phyloP scores from a whole-genome alignment of 2,797 vertebrate species.

The Megaceryle alcyon region DNA sequence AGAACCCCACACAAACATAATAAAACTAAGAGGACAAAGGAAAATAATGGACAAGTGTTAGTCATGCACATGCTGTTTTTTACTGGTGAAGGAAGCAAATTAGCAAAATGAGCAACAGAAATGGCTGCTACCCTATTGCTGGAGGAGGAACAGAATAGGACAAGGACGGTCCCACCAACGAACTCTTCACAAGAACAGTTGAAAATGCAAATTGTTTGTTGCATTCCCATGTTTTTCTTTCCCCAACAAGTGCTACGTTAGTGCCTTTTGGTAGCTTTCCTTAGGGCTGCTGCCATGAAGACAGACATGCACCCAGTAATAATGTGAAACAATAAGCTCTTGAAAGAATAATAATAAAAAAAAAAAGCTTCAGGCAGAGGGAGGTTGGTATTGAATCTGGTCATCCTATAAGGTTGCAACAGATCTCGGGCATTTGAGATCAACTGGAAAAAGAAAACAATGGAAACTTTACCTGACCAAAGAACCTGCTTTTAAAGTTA shows the following conservation, averaged over 20 bases:
- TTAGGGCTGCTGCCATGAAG: neutral
- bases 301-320: neutral
- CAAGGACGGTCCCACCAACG: neutral
- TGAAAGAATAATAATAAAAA: neutral
- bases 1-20: neutral
- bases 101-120: neutral
- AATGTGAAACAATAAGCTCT: neutral
- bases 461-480: neutral
- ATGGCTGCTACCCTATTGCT: neutral
- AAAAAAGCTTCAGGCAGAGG: neutral
- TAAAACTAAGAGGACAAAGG: neutral
- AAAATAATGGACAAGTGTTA: neutral
- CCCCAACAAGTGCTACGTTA: neutral
- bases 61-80: neutral
- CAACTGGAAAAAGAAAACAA: neutral
- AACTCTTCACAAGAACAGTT: neutral
- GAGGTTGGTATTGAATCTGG: neutral
- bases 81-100: neutral
- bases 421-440: neutral
- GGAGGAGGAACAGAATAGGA: neutral
- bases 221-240: neutral
- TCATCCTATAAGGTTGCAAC: neutral
- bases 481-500: neutral
- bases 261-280: neutral
- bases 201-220: neutral